Evolutionary conservation across 2,888 invertebrate genomes (phyloP).

Genomic region (Tetranychus piercei): DNA sequence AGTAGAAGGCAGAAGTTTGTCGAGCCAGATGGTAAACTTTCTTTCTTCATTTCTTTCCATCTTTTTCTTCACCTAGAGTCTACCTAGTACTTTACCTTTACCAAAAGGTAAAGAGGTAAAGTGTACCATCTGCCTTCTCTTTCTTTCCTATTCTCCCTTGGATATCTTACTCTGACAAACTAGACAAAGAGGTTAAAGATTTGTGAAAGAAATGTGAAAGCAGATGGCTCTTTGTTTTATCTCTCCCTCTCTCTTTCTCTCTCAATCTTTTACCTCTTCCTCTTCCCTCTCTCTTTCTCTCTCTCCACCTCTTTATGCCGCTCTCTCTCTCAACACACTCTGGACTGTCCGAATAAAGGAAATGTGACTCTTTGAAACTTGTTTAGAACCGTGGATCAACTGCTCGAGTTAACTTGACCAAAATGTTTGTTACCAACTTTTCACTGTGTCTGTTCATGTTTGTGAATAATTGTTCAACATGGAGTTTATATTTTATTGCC

Average conservation of each 20-base stretch:
- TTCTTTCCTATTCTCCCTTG: background rate
- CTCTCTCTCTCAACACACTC: background rate
- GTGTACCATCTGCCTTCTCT: background rate
- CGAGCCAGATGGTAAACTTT: too few relatives aligned
- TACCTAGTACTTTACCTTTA: too few relatives aligned
- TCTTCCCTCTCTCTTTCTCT: slow-evolving; percentile 11
- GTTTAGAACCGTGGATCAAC: background rate
- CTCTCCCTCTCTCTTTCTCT: slow-evolving; percentile 5
- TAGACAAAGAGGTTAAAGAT: too few relatives aligned
- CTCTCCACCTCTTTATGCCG: background rate
- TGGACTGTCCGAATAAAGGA: background rate
- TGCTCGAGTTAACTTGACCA: background rate
- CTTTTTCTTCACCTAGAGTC: too few relatives aligned
- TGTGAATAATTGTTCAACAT: too few relatives aligned
- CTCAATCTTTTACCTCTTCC: background rate
- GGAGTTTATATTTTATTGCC: background rate
- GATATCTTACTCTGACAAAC: too few relatives aligned
- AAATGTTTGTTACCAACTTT: too few relatives aligned
- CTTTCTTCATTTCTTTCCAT: too few relatives aligned
- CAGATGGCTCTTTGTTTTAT: background rate
- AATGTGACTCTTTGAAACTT: background rate
- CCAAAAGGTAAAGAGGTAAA: background rate
- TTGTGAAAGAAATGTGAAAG: background rate
- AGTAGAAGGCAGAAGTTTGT: too few relatives aligned
- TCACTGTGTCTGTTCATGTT: too few relatives aligned